These are phyloP conservation scores for Vulpes vulpes DNA, from an alignment of 2,113 vertebrate genomes.

Conservation along the genomic window DNA sequence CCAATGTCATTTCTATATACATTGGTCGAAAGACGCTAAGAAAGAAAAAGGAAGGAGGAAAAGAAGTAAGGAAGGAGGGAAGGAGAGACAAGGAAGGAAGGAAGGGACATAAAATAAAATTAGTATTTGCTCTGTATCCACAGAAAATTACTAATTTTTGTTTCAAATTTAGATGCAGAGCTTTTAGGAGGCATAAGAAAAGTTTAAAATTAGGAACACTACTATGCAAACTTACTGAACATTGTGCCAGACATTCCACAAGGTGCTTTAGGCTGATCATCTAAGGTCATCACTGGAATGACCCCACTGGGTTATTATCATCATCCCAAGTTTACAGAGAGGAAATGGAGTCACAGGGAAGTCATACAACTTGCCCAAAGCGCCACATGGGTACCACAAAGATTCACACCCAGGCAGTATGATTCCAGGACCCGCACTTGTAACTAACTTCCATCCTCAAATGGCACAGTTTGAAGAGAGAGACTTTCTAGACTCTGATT, in stretches of 20 bases:
- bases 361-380: background rate
- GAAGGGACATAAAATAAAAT: background rate
- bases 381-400: background rate
- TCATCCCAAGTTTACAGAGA: background rate
- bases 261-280: background rate
- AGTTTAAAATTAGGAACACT: background rate
- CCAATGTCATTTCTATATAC: background rate
- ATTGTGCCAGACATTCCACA: background rate
- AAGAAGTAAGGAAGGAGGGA: too few species aligned
- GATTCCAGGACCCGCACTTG: background rate
- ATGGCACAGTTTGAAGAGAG: accelerated
- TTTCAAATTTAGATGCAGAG: background rate
- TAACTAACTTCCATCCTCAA: background rate
- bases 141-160: background rate
- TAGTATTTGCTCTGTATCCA: background rate
- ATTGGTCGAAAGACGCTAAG: background rate
- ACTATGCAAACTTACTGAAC: background rate
- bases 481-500: background rate
- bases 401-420: background rate
- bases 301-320: background rate
- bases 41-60: background rate
- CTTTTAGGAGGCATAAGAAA: background rate
- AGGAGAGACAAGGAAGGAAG: too few species aligned
- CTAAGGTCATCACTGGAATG: background rate
- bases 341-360: background rate